Evolutionary conservation across 2,888 invertebrate species (phyloP).

Genomic region (Anthrax anthrax): DNA sequence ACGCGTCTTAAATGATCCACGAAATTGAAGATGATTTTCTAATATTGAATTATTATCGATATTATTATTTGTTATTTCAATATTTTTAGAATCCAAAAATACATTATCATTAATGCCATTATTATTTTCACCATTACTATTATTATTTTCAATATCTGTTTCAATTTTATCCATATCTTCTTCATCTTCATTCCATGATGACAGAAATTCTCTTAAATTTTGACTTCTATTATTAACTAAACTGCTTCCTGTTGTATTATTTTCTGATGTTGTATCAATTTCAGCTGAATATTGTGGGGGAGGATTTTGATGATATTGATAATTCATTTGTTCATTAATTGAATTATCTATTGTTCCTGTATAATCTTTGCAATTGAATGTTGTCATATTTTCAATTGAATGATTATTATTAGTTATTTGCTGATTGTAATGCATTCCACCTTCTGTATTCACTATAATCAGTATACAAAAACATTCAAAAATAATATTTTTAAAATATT

Average conservation of each 20-base stretch:
- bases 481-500: not conserved
- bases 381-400: not conserved
- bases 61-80: not conserved
- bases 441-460: not conserved
- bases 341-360: not conserved
- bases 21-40: constrained; percentile 15
- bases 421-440: not conserved
- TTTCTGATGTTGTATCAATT: too few relatives aligned
- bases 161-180: constrained; percentile 18
- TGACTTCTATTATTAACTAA: constrained; percentile 15
- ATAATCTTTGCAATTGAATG: not conserved
- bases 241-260: not conserved
- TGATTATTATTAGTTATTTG: not conserved
- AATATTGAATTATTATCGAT: constrained; percentile 3
- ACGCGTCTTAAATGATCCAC: constrained; percentile 13
- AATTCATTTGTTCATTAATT: not conserved
- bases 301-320: not conserved
- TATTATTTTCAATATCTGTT: not conserved
- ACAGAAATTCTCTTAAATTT: constrained; percentile 30
- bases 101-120: not conserved
- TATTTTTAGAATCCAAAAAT: not conserved
- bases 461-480: not conserved
- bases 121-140: constrained; percentile 4
- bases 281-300: too few relatives aligned
- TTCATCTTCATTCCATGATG: constrained; percentile 34